Conservation (phyloP, 2,797 vertebrate species). For the Staurois parvus region DNA sequence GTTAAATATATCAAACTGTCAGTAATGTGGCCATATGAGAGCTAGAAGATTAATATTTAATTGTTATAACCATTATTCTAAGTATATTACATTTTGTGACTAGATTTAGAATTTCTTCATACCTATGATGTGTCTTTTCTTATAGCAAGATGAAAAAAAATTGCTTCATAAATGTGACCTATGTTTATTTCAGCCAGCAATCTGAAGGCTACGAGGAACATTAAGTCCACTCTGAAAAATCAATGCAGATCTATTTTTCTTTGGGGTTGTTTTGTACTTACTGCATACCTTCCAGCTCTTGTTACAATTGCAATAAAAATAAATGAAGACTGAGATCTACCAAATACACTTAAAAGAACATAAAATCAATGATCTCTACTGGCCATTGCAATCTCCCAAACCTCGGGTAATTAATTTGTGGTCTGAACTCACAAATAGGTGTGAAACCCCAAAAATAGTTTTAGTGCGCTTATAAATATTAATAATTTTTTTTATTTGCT, state of each 20-base stretch:
- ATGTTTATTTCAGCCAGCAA: not conserved
- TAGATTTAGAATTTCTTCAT: not conserved
- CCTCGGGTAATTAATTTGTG: not conserved
- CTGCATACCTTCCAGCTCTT: not conserved
- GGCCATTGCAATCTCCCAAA: not conserved
- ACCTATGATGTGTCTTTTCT: not conserved
- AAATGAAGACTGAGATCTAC: constrained; percentile 7
- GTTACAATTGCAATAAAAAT: constrained; percentile 10
- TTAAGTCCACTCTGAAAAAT: not conserved
- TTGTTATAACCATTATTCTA: not conserved
- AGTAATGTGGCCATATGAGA: not conserved
- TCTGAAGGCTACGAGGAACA: not conserved
- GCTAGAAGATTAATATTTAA: not conserved
- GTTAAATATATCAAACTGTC: not conserved
- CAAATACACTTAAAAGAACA: not conserved
- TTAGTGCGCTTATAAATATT: not conserved
- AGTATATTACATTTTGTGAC: not conserved
- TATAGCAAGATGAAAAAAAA: not conserved
- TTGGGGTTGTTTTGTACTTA: constrained; percentile 5
- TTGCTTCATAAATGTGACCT: not conserved
- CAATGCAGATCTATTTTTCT: constrained; percentile 11
- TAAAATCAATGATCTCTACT: constrained; percentile 16
- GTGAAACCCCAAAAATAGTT: not conserved
- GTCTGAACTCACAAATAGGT: not conserved
- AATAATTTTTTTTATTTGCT: not conserved